Evolutionary conservation across 64 coral and sea anemone genomes (phyloP).

Genomic region (Stylophora pistillata): DNA sequence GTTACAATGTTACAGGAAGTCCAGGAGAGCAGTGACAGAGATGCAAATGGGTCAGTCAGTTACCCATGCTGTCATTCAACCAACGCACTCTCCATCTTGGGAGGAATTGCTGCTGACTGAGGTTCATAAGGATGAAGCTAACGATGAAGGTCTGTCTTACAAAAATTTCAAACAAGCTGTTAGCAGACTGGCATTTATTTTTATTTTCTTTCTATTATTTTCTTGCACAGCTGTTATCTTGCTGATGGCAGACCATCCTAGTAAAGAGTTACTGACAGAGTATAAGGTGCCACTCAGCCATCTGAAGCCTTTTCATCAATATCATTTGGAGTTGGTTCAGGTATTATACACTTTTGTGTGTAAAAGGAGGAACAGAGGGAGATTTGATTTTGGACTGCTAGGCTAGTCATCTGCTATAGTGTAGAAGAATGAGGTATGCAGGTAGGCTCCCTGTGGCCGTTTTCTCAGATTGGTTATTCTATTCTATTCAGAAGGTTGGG

Average conservation of each 20-base stretch:
- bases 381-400: too few relatives aligned
- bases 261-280: constrained; percentile 80
- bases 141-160: constrained; percentile 72
- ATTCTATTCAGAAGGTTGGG: too few relatives aligned
- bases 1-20: constrained; percentile 43
- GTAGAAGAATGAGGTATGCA: too few relatives aligned
- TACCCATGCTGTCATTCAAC: constrained; percentile 68
- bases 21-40: constrained; percentile 34
- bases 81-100: constrained; percentile 75
- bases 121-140: constrained; percentile 49
- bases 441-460: too few relatives aligned
- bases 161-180: neutral
- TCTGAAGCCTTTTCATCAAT: constrained; percentile 70
- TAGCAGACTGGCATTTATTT: neutral
- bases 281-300: constrained; percentile 70
- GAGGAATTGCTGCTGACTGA: constrained; percentile 72
- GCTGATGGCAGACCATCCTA: constrained; percentile 72
- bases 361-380: too few relatives aligned
- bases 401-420: too few relatives aligned
- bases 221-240: constrained; percentile 57
- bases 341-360: neutral
- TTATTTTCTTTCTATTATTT: neutral
- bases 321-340: constrained; percentile 88
- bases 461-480: too few relatives aligned
- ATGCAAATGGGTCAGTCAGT: constrained; percentile 55